Conservation (phyloP, 2,113 vertebrate genomes). For the Coreoperca whiteheadi region DNA sequence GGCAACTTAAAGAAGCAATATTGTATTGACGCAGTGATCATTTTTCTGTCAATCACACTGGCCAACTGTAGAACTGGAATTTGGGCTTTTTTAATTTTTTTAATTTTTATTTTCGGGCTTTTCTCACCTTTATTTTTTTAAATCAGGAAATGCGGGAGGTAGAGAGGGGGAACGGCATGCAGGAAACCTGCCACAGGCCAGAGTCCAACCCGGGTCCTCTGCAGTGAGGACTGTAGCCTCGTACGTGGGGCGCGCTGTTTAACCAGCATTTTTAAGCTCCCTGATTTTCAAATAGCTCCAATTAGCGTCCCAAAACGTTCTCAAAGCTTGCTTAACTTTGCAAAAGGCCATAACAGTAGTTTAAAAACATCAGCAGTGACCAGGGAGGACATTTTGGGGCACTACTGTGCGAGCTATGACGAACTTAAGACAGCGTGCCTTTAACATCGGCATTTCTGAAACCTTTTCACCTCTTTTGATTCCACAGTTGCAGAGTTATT, state of each 20-base stretch:
- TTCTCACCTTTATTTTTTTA: too few species aligned
- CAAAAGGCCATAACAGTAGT: neutral
- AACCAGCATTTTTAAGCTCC: neutral
- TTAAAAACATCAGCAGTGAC: neutral
- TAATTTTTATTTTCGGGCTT: too few species aligned
- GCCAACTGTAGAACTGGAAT: neutral
- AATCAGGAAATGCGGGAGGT: too few species aligned
- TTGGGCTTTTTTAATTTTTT: too few species aligned
- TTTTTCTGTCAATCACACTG: neutral
- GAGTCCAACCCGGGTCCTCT: too few species aligned
- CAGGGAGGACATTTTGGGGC: neutral
- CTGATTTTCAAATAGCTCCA: neutral
- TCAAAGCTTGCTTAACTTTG: neutral
- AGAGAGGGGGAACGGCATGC: too few species aligned
- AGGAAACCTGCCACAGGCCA: too few species aligned
- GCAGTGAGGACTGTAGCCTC: too few species aligned
- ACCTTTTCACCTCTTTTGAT: neutral
- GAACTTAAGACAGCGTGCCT: neutral
- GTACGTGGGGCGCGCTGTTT: too few species aligned
- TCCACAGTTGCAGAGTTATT: neutral
- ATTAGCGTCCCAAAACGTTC: neutral
- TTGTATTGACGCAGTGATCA: too few species aligned
- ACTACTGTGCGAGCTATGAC: neutral
- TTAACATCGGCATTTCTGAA: neutral
- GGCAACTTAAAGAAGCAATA: neutral